Evolutionary conservation across 2,113 vertebrate genomes (phyloP).

Genomic region (Rhinolophus sinicus): DNA sequence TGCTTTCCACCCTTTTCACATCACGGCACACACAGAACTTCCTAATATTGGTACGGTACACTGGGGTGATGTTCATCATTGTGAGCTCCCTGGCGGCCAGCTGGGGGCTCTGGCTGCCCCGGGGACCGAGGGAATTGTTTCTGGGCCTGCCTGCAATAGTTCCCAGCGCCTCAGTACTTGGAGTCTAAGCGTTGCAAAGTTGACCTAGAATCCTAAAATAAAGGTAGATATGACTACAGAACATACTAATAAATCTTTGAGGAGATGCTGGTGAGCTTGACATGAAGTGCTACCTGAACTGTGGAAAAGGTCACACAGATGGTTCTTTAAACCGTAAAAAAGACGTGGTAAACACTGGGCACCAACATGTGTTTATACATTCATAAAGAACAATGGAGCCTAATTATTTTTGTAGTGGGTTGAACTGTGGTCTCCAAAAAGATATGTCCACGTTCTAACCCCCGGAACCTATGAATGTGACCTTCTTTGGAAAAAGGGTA

Average conservation of each 20-base stretch:
- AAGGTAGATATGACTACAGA: background rate
- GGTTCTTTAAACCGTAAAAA: background rate
- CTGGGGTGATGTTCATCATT: background rate
- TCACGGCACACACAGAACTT: background rate
- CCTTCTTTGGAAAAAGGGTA: background rate
- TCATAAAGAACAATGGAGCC: background rate
- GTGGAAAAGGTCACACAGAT: background rate
- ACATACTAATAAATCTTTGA: background rate
- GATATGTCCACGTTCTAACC: too few relatives aligned
- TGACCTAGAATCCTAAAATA: background rate
- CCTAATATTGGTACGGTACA: background rate
- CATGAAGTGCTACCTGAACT: background rate
- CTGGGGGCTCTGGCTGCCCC: background rate
- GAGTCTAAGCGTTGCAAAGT: background rate
- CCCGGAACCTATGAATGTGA: background rate
- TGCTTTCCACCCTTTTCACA: background rate
- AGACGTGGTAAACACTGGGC: background rate
- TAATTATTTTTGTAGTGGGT: background rate
- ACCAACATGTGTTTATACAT: rapidly evolving
- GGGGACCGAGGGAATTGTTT: background rate
- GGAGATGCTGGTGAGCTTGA: background rate
- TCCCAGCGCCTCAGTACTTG: background rate
- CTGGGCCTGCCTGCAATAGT: background rate
- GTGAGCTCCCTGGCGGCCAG: background rate
- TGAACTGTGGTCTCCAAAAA: background rate